Base-by-base conservation (phyloP, 2,888 invertebrate species). In the Drosophila merina region DNA sequence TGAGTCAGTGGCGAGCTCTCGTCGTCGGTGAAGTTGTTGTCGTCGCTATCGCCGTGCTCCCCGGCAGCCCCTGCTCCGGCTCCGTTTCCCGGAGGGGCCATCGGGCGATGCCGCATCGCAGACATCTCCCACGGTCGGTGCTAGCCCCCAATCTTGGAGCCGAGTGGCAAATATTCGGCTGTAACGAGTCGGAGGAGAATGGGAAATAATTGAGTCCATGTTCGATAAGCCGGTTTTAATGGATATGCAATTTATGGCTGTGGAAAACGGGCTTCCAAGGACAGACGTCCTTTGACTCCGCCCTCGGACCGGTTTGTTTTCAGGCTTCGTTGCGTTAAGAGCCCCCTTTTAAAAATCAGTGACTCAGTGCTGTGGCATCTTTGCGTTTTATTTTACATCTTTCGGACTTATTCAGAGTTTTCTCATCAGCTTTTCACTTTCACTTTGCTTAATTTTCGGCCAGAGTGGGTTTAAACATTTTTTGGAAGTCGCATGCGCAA, bases 1-100 rank as follows among this genome's bases (percentile, higher is more conserved):
- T 96, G 96, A 75, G 96, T 95, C 88, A 97, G 94, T 74, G 97
- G 97, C 75, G 96, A 95, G 88, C 96, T 96, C 92, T 97, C 97
- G 89, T 97, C 97, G 92, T 97, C 97, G 40, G 96, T 96, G 90
- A 94, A 94, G 92, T 96, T 96, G 92, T 96, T 96, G 86, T 95
- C 93, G 91, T 95, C 95, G 91, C 95, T 95, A 78, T 93, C 94
- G 79, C 90, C 89, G 51, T 79, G 81, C 54, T 83, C 82, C 20
- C 75, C 82, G 51, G 83, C 88, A 94, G 95, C 81, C 40, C 52
- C 68, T 7, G 71, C 48, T 40, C 70, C 62, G 31, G 62, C 36
- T 36, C 50, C 70, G 45, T 55, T 49, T n/a, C 45, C 71, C 30
- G 63, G 55, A 20, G 91, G 90, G 75, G 88, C 90, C 80, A 92